Evolutionary conservation across 2,797 vertebrate genomes (phyloP).

Genomic region (Melanotaenia trifasciata): DNA sequence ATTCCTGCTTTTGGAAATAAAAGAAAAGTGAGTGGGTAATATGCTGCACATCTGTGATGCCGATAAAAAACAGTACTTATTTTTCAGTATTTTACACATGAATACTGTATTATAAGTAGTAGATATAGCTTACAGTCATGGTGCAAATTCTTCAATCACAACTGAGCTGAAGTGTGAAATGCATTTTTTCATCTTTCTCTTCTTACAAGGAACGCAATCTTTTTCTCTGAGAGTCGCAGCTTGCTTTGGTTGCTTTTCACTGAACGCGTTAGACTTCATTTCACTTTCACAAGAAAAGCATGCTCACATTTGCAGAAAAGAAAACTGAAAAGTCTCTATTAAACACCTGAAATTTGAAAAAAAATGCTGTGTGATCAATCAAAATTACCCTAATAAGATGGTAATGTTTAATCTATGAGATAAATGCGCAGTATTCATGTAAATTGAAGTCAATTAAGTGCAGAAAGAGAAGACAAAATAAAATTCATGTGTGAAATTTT

Average conservation of each 20-base stretch:
- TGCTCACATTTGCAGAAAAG: neutral
- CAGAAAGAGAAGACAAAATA: neutral
- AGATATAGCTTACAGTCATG: neutral
- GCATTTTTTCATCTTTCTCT: neutral
- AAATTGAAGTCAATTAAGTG: neutral
- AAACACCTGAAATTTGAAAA: neutral
- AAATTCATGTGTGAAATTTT: neutral
- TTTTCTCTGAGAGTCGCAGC: neutral
- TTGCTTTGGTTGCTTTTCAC: neutral
- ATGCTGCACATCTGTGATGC: conserved; percentile 5
- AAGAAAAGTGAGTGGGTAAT: conserved; percentile 15
- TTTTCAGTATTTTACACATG: neutral
- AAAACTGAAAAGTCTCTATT: neutral
- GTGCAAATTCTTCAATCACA: neutral
- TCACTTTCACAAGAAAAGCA: neutral
- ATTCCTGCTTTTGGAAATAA: conserved; percentile 22
- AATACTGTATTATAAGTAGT: neutral
- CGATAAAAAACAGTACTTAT: neutral
- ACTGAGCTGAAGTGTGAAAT: neutral
- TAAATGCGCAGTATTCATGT: neutral
- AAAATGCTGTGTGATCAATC: neutral
- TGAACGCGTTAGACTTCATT: neutral
- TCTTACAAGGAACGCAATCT: neutral
- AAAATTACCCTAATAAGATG: neutral
- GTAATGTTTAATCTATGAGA: neutral